Evolutionary conservation across 2,888 invertebrate species (phyloP), one percentile per base, ranked within the genome.

Genomic region (Lasioglossum leucozonium): DNA sequence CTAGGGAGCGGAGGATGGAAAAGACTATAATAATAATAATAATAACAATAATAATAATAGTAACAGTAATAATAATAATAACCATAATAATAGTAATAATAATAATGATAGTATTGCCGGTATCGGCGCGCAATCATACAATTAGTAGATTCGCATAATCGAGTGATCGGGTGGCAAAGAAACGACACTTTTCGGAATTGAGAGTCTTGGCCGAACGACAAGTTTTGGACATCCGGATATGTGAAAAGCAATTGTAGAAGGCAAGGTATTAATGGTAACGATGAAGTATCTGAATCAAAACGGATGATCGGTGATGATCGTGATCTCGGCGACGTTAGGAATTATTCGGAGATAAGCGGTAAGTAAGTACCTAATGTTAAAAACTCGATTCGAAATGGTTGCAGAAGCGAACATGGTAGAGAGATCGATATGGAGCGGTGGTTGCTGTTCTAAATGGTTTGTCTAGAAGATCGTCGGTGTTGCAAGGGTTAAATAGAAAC

Each of bases 401-500:
- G 65, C 18, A 65, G 8, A 65, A 65, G 65, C 34, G 65, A 34
- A 34, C 6, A 65, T 65, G 65, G 22, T 34, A 65, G 0, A 65
- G 0, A 65, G 18, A 65, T 65, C 34, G 65, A 34, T 65, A 65
- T 65, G 65, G 65, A 65, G 18, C 11, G 22, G 30, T 34, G 65
- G 65, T 30, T 65, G 34, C 18, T 65, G 8, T 22, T 65, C 30
- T 30, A 18, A 34, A 65, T 18, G 16, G 34, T 18, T 18, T 65
- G 4, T 18, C 65, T 34, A 51, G 51, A 10, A 65, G 10, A 65
- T 65, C 18, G 65, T 40, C 4, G 11, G 37, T n/a, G n/a, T 67
- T 37, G 67, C 67, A n/a, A 40, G 67, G 37, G 34, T 65, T 44
- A 34, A 72, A 73, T 62, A 30, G 30, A 55, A 79, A 75, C 72